Percentiles rank a stretch among this genome's conserved stretches.
These are phyloP conservation scores for Ephialtes manifestator DNA, from an alignment of 2,888 invertebrate species.

Conservation along the genomic window DNA sequence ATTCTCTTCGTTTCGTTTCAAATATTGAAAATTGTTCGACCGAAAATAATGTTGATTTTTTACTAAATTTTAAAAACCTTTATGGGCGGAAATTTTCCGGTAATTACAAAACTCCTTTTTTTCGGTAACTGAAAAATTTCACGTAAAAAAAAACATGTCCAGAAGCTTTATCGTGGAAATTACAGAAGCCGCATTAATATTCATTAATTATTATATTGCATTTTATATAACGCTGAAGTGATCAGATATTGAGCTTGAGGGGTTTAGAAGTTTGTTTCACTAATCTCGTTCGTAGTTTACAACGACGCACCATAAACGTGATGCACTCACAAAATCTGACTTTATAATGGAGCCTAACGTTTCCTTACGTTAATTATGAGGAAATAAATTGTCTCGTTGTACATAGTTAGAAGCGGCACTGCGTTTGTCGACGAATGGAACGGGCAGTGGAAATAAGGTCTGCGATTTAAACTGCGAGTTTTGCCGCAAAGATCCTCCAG, in stretches of 20 bases:
- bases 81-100: too few relatives aligned
- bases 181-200: background rate
- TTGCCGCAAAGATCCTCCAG: constrained; percentile 23
- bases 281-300: background rate
- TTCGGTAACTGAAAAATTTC: too few relatives aligned
- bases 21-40: too few relatives aligned
- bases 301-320: background rate
- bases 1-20: too few relatives aligned
- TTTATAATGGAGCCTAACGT: constrained; percentile 75
- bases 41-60: too few relatives aligned
- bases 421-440: constrained; percentile 16
- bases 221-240: background rate
- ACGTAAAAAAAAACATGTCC: too few relatives aligned
- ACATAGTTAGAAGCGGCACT: constrained; percentile 31
- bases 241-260: background rate
- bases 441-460: constrained; percentile 30
- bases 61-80: too few relatives aligned
- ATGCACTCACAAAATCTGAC: constrained; percentile 71
- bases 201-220: background rate
- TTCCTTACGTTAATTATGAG: constrained; percentile 67
- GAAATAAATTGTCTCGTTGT: constrained; percentile 65
- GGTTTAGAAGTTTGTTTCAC: background rate
- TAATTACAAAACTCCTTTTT: too few relatives aligned
- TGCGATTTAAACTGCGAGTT: constrained; percentile 34
- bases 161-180: background rate